A percentile compares a stretch with the other conserved stretches of the same genome.
These are phyloP conservation scores for Silurus asotus DNA, from an alignment of 2,113 vertebrate species.

Conservation along the genomic window DNA sequence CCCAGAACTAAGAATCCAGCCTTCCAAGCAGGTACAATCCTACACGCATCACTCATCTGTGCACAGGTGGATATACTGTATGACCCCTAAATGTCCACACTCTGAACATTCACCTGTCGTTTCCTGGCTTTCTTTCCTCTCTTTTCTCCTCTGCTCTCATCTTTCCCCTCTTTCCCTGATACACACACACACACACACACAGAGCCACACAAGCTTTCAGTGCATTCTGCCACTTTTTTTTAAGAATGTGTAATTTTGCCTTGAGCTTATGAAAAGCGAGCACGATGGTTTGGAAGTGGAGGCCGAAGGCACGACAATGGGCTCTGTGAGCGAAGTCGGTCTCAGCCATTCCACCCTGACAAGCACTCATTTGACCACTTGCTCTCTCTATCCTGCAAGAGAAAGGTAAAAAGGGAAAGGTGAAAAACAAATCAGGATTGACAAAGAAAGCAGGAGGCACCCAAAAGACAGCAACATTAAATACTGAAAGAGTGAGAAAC, in stretches of 20 bases:
- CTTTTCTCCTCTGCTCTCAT: not conserved
- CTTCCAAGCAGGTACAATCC: slow-evolving; percentile 12
- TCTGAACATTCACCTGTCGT: slow-evolving; percentile 36
- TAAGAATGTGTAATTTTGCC: slow-evolving; percentile 40
- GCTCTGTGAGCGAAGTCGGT: slow-evolving; percentile 39
- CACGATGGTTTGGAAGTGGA: slow-evolving; percentile 23
- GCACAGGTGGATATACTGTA: slow-evolving; percentile 43
- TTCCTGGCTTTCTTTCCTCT: not conserved
- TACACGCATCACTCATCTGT: slow-evolving; percentile 42
- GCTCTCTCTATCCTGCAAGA: not conserved
- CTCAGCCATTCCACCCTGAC: slow-evolving; percentile 72
- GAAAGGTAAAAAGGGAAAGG: slow-evolving; percentile 41
- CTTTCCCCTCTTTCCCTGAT: not conserved
- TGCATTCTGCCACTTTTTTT: slow-evolving; percentile 22
- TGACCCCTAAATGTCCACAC: slow-evolving; percentile 56
- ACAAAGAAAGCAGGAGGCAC: not conserved
- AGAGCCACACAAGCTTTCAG: slow-evolving; percentile 22
- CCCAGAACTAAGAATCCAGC: not conserved
- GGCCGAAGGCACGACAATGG: slow-evolving; percentile 46
- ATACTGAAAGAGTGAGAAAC: not conserved
- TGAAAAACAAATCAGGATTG: slow-evolving; percentile 30
- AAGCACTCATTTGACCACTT: slow-evolving; percentile 50
- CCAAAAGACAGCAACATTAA: not conserved
- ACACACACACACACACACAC: not conserved
- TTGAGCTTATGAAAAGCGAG: slow-evolving; percentile 30